A percentile compares a stretch with the other conserved stretches of the same genome.
These are phyloP conservation scores for Zaprionus lineosus DNA, from an alignment of 2,888 invertebrate species.

Conservation along the genomic window DNA sequence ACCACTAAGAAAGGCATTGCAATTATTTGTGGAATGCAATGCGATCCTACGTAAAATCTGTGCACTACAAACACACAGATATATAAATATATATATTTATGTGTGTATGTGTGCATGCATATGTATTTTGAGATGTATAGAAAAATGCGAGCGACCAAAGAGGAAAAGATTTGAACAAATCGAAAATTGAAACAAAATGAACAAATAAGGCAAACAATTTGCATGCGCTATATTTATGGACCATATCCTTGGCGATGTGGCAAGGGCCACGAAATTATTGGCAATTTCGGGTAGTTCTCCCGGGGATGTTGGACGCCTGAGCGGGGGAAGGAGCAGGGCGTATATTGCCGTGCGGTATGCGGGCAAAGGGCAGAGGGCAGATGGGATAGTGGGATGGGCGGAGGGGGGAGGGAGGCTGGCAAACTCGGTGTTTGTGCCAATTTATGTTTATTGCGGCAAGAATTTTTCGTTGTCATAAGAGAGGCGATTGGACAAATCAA, in stretches of 20 bases:
- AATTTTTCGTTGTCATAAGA: constrained; percentile 71
- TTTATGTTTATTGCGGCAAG: constrained; percentile 76
- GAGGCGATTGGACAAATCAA: constrained; percentile 33
- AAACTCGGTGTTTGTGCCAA: constrained; percentile 66
- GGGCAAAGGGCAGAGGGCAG: neutral
- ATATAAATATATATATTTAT: too few species aligned
- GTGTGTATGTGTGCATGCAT: too few species aligned
- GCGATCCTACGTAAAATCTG: constrained; percentile 22
- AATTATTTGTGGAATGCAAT: constrained; percentile 75
- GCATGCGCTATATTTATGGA: constrained; percentile 80
- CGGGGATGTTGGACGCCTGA: too few species aligned
- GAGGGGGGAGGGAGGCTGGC: constrained; percentile 16
- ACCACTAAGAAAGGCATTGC: constrained; percentile 45
- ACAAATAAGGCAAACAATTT: constrained; percentile 81
- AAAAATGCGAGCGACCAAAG: constrained; percentile 37
- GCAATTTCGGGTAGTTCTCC: constrained; percentile 55
- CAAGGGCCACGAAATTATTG: constrained; percentile 62
- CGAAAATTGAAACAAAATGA: constrained; percentile 81
- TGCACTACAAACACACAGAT: constrained; percentile 42
- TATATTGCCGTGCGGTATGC: too few species aligned
- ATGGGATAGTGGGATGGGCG: neutral
- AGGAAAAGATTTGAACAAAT: constrained; percentile 47
- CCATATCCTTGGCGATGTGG: constrained; percentile 24
- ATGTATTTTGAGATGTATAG: too few species aligned
- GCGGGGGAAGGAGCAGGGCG: too few species aligned